Conservation (phyloP, 2,113 vertebrate species). For the Chinchilla lanigera region DNA sequence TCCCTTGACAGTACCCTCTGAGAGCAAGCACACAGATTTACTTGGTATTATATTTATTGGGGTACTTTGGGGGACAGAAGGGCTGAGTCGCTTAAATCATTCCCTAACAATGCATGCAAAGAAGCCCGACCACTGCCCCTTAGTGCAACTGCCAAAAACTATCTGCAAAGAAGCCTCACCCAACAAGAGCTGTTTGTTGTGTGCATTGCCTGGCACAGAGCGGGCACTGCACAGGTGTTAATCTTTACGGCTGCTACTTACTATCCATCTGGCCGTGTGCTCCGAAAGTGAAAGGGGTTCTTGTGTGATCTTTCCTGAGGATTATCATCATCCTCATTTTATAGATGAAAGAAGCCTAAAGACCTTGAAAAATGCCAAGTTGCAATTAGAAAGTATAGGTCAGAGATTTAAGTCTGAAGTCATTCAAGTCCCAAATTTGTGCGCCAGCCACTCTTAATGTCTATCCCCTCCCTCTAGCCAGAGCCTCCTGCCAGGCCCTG, state of each 20-base stretch:
- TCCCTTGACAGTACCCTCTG: neutral
- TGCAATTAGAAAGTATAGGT: neutral
- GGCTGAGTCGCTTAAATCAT: neutral
- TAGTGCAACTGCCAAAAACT: neutral
- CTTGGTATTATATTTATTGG: neutral
- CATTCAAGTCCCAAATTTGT: neutral
- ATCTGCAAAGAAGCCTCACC: neutral
- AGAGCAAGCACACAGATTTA: neutral
- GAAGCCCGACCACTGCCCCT: neutral
- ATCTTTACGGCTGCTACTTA: neutral
- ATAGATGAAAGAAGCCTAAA: neutral
- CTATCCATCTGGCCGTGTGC: neutral
- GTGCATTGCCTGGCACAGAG: neutral
- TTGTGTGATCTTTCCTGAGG: neutral
- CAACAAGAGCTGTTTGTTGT: neutral
- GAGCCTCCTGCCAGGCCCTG: too few species aligned
- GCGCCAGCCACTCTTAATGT: neutral
- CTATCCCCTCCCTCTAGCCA: neutral
- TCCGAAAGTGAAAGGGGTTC: neutral
- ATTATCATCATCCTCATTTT: neutral
- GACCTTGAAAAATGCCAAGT: neutral
- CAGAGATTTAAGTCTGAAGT: conserved; percentile 1
- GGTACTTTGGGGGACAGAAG: neutral
- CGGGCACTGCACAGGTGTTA: neutral
- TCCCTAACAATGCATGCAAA: neutral